Percentiles rank a stretch among this genome's conserved stretches.
Conservation (phyloP, 2,888 invertebrate species). For the Pilophorus perplexus region DNA sequence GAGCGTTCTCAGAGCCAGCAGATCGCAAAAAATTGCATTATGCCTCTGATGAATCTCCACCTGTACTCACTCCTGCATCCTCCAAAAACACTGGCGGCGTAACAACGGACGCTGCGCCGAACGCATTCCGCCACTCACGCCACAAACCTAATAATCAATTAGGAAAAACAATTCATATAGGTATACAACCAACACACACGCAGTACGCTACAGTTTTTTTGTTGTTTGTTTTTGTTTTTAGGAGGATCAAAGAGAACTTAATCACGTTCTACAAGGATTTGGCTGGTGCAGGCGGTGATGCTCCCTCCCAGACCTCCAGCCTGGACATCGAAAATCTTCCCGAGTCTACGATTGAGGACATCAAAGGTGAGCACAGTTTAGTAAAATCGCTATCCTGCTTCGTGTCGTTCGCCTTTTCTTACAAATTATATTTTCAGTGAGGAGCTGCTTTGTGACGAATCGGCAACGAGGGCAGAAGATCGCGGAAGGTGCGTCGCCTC, state of each 20-base stretch:
- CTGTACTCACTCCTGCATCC: too few relatives aligned
- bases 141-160: too few relatives aligned
- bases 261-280: slow-evolving; percentile 42
- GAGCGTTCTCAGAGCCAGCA: too few relatives aligned
- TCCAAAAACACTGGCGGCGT: too few relatives aligned
- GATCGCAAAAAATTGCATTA: too few relatives aligned
- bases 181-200: too few relatives aligned
- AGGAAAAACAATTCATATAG: too few relatives aligned
- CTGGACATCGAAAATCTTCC: slow-evolving; percentile 50
- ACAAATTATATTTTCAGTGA: slow-evolving; percentile 56
- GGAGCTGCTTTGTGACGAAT: slow-evolving; percentile 84
- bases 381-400: background rate
- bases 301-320: slow-evolving; percentile 37
- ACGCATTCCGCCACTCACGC: too few relatives aligned
- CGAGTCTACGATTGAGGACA: slow-evolving; percentile 58
- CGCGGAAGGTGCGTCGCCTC: slow-evolving; percentile 54
- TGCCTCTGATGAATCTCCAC: too few relatives aligned
- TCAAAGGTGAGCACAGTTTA: slow-evolving; percentile 52
- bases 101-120: too few relatives aligned
- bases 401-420: background rate
- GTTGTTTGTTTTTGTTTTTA: slow-evolving; percentile 42
- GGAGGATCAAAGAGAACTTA: slow-evolving; percentile 44
- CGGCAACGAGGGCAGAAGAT: slow-evolving; percentile 64
- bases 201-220: background rate
- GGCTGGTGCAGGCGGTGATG: slow-evolving; percentile 35